Conservation (phyloP, 2,113 vertebrate species). For the Lepisosteus osseus region DNA sequence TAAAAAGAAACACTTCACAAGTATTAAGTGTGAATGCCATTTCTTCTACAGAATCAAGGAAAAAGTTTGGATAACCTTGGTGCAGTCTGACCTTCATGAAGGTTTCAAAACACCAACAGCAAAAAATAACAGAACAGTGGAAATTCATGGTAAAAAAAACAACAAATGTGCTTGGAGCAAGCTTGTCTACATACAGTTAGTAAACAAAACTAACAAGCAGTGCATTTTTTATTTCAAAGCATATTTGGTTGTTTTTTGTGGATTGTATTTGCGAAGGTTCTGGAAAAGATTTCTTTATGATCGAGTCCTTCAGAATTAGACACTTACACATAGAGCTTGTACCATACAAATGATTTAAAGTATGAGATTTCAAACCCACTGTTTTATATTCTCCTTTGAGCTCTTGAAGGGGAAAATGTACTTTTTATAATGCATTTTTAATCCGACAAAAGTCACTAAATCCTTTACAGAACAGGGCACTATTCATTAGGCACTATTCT, state of each 20-base stretch:
- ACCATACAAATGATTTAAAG: too few species aligned
- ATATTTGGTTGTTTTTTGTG: too few species aligned
- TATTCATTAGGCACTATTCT: background rate
- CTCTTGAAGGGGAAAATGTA: background rate
- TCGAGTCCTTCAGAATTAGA: too few species aligned
- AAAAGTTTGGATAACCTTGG: conserved; percentile 76
- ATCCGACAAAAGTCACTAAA: conserved; percentile 8
- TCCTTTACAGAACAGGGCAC: background rate
- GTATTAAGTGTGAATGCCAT: conserved; percentile 71
- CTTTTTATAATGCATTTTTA: background rate
- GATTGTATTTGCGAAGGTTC: too few species aligned
- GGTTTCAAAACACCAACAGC: conserved; percentile 49
- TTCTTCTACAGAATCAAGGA: conserved; percentile 72
- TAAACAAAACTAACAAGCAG: too few species aligned
- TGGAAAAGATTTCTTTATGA: too few species aligned
- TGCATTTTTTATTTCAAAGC: too few species aligned
- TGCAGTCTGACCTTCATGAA: conserved; percentile 59
- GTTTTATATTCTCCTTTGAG: background rate
- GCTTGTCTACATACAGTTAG: too few species aligned
- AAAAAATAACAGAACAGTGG: background rate
- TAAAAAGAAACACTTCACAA: conserved; percentile 81
- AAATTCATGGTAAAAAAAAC: background rate
- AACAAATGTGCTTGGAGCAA: too few species aligned
- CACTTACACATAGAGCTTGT: too few species aligned
- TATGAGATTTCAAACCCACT: too few species aligned